A percentile compares a stretch with the other conserved stretches of the same genome.
phyloP scores from a whole-genome alignment of 2,888 invertebrate genomes.

The Volucella bombylans region DNA sequence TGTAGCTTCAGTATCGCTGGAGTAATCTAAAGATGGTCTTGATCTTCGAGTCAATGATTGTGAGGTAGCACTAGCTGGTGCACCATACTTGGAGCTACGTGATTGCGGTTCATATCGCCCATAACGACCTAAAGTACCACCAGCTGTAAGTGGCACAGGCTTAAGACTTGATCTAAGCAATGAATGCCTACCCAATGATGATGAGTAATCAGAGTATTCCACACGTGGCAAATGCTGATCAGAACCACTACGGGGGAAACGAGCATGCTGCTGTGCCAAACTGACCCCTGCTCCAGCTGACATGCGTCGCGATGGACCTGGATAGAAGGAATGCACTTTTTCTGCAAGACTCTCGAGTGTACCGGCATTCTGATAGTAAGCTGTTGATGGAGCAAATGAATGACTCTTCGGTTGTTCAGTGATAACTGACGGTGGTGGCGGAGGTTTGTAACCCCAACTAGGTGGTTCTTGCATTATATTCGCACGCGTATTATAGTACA shows the following conservation, averaged over 20 bases:
- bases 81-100: constrained; percentile 83
- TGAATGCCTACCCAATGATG: constrained; percentile 89
- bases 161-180: constrained; percentile 91
- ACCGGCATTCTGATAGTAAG: constrained; percentile 90
- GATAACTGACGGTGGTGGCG: constrained; percentile 91
- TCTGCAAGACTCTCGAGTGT: constrained; percentile 95
- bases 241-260: constrained; percentile 93
- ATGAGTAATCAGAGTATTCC: constrained; percentile 92
- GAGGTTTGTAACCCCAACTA: constrained; percentile 82
- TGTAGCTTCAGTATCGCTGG: constrained; percentile 97
- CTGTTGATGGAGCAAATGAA: constrained; percentile 88
- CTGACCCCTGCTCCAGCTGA: constrained; percentile 85
- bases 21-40: constrained; percentile 91
- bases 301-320: constrained; percentile 85
- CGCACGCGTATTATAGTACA: constrained; percentile 90
- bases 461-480: constrained; percentile 84
- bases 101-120: constrained; percentile 85
- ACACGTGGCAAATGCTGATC: constrained; percentile 95
- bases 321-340: constrained; percentile 94
- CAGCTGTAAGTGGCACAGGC: constrained; percentile 83
- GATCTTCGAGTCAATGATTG: constrained; percentile 88
- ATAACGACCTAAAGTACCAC: constrained; percentile 85
- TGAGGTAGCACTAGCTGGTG: constrained; percentile 80
- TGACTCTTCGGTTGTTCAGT: constrained; percentile 95
- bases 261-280: constrained; percentile 81